Conservation (phyloP, 2,113 vertebrate genomes). For the Odontophorus gujanensis region DNA sequence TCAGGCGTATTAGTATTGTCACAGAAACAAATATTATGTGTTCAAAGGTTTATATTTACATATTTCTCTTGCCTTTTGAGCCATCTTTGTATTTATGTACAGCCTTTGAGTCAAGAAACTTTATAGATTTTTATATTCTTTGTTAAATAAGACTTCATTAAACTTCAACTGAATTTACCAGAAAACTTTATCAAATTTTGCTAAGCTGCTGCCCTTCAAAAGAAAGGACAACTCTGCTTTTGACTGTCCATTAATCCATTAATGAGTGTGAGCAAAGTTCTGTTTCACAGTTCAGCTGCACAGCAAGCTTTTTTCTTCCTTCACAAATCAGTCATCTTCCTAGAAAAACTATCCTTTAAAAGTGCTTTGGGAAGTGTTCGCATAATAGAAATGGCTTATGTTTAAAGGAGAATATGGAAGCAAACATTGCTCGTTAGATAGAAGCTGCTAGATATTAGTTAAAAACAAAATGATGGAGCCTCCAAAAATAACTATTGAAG, state of each 20-base stretch:
- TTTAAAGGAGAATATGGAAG: background rate
- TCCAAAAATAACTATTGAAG: conserved; percentile 23
- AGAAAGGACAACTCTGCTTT: background rate
- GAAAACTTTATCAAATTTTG: background rate
- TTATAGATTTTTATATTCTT: background rate
- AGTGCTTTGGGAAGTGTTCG: background rate
- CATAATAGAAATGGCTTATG: background rate
- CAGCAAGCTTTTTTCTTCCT: background rate
- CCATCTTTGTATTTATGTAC: background rate
- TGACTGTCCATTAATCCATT: background rate
- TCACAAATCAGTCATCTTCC: background rate
- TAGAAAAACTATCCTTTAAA: background rate
- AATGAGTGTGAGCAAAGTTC: background rate
- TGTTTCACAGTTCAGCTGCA: background rate
- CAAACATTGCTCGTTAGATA: background rate
- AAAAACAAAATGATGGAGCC: background rate
- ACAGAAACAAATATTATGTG: background rate
- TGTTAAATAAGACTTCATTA: background rate
- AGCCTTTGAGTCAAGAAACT: background rate
- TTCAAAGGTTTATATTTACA: background rate
- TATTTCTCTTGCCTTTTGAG: background rate
- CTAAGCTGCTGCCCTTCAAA: background rate
- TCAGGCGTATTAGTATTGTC: background rate
- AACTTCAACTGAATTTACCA: background rate
- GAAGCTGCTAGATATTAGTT: background rate